A percentile compares a stretch with the other conserved stretches of the same genome.
Conservation (phyloP, 2,888 invertebrate genomes). For the Ichneumoninae sp. region DNA sequence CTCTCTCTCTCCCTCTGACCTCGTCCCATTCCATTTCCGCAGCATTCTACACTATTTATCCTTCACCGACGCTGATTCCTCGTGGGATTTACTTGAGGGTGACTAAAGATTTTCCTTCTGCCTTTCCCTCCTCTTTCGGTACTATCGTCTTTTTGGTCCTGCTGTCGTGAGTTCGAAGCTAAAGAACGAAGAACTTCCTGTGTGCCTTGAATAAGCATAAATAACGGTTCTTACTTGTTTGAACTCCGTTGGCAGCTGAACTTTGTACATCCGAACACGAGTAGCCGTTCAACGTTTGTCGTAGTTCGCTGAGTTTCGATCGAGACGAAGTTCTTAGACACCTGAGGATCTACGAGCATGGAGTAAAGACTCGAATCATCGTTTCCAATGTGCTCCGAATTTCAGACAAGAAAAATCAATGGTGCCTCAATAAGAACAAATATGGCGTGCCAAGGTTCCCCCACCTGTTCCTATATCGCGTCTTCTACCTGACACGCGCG, state of each 20-base stretch:
- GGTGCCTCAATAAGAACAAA: background rate
- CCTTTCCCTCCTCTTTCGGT: conserved; percentile 27
- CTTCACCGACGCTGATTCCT: conserved; percentile 58
- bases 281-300: background rate
- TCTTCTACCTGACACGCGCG: background rate
- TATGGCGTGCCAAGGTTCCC: background rate
- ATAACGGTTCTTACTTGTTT: background rate
- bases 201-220: background rate
- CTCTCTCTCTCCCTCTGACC: conserved; percentile 12
- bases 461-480: background rate
- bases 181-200: background rate
- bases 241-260: background rate
- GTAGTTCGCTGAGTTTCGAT: conserved; percentile 6
- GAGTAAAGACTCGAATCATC: background rate
- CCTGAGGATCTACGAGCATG: background rate
- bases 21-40: background rate
- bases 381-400: background rate
- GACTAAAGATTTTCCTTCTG: conserved; percentile 44
- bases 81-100: conserved; percentile 58
- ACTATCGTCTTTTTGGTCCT: background rate
- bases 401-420: background rate
- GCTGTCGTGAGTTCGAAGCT: background rate
- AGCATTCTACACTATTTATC: conserved; percentile 47
- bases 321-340: background rate
- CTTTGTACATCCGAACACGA: background rate